Evolutionary conservation across 2,888 invertebrate species (phyloP).

Genomic region (Parthenolecanium corni): DNA sequence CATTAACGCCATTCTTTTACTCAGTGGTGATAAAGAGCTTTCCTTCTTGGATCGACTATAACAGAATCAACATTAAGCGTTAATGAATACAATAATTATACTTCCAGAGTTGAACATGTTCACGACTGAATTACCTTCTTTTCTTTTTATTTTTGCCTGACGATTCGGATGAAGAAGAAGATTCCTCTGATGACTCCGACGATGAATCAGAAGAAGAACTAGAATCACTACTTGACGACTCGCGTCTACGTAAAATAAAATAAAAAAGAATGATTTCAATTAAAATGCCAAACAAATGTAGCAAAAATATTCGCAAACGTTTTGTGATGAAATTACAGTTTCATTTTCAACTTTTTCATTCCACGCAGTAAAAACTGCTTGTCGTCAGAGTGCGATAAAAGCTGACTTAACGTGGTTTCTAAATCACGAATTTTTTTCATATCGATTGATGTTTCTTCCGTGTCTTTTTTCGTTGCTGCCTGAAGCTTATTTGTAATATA

Average conservation of each 20-base stretch:
- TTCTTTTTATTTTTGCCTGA: constrained; percentile 31
- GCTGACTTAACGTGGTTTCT: constrained; percentile 25
- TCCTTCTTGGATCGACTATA: constrained; percentile 44
- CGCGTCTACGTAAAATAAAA: neutral
- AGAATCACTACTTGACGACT: constrained; percentile 37
- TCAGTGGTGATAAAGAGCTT: constrained; percentile 65
- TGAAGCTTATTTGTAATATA: constrained; percentile 47
- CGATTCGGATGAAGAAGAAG: constrained; percentile 47
- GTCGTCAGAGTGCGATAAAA: neutral
- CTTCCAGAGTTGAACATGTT: neutral
- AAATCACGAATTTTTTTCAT: constrained; percentile 24
- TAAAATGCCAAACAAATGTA: neutral
- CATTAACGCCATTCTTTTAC: constrained; percentile 60
- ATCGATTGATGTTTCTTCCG: constrained; percentile 10
- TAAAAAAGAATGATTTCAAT: neutral
- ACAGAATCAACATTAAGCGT: constrained; percentile 24
- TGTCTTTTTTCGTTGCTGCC: constrained; percentile 17
- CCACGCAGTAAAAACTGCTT: neutral
- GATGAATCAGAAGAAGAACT: constrained; percentile 43
- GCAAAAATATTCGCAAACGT: neutral
- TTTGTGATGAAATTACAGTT: constrained; percentile 21
- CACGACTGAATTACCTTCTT: neutral
- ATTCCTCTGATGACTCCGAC: constrained; percentile 49
- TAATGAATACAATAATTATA: too few relatives aligned
- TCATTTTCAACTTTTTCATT: constrained; percentile 28